A percentile compares a stretch with the other conserved stretches of the same genome.
Evolutionary conservation across 1,140 invertebrate species (phyloP).

Genomic region (Ooceraea biroi): DNA sequence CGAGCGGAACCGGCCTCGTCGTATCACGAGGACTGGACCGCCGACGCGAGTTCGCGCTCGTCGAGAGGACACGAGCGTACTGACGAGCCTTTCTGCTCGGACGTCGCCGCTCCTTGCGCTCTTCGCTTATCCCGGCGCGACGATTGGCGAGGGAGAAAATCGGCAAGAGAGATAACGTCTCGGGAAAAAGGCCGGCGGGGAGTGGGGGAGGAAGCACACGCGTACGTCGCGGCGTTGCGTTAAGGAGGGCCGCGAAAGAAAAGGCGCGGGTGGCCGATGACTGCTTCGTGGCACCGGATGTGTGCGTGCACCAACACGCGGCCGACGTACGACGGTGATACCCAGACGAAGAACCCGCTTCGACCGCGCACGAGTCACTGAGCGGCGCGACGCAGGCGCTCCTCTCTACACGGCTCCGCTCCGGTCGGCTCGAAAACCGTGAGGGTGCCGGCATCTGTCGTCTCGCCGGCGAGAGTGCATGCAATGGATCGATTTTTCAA

Average conservation of each 20-base stretch:
- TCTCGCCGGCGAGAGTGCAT: background rate
- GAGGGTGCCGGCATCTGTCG: conserved; percentile 43
- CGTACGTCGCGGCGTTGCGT: conserved; percentile 27
- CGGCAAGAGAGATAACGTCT: background rate
- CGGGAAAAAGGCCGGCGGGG: too few species aligned
- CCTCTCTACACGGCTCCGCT: background rate
- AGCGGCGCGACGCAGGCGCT: conserved; percentile 6
- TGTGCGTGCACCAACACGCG: conserved; percentile 20
- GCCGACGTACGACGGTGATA: background rate
- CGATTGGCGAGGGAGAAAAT: conserved; percentile 27
- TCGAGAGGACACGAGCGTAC: conserved; percentile 47
- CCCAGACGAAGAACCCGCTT: background rate
- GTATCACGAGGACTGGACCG: conserved; percentile 15
- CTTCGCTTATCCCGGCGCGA: conserved; percentile 46
- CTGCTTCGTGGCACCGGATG: conserved; percentile 18
- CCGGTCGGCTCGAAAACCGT: background rate
- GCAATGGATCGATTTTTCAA: conserved; percentile 23
- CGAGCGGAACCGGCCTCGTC: conserved; percentile 13
- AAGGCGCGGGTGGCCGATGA: conserved; percentile 22
- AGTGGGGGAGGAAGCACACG: background rate
- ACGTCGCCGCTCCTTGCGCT: conserved; percentile 27
- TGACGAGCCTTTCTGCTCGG: conserved; percentile 23
- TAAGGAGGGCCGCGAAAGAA: conserved; percentile 26
- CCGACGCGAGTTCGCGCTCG: conserved; percentile 26
- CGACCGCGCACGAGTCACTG: conserved; percentile 28